These are phyloP conservation scores for Graphium colonna DNA, from an alignment of 2,888 invertebrate genomes.

Conservation along the genomic window DNA sequence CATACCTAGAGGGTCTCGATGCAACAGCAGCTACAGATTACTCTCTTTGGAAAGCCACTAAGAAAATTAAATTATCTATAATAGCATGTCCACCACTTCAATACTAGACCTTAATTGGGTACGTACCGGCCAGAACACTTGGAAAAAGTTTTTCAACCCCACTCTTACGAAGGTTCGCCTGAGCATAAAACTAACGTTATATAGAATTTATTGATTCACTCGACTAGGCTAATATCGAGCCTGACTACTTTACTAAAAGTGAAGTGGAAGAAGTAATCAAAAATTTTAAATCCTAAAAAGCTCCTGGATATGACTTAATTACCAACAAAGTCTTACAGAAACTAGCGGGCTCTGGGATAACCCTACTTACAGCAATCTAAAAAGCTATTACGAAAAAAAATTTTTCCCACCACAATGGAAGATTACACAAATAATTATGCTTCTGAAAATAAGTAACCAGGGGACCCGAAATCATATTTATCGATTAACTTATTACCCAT, in stretches of 20 bases:
- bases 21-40: conserved; percentile 23
- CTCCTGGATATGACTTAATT: conserved; percentile 20
- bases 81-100: conserved; percentile 14
- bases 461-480: conserved; percentile 15
- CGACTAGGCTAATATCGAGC: neutral
- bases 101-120: conserved; percentile 11
- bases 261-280: conserved; percentile 5
- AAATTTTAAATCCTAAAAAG: conserved; percentile 12
- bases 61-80: conserved; percentile 23
- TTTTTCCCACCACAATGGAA: conserved; percentile 26
- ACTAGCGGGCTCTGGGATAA: conserved; percentile 9
- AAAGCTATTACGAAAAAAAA: conserved; percentile 14
- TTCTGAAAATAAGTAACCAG: conserved; percentile 21
- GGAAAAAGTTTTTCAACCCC: conserved; percentile 4
- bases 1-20: conserved; percentile 19
- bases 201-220: neutral
- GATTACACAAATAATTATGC: conserved; percentile 23
- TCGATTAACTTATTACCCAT: conserved; percentile 18
- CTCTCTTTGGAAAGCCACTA: conserved; percentile 31
- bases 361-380: conserved; percentile 16
- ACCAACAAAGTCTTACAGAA: conserved; percentile 8
- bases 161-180: conserved; percentile 8
- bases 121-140: conserved; percentile 14
- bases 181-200: neutral
- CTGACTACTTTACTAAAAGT: conserved; percentile 4